Conservation (phyloP, 2,113 vertebrate species). For the Oncorhynchus clarkii region DNA sequence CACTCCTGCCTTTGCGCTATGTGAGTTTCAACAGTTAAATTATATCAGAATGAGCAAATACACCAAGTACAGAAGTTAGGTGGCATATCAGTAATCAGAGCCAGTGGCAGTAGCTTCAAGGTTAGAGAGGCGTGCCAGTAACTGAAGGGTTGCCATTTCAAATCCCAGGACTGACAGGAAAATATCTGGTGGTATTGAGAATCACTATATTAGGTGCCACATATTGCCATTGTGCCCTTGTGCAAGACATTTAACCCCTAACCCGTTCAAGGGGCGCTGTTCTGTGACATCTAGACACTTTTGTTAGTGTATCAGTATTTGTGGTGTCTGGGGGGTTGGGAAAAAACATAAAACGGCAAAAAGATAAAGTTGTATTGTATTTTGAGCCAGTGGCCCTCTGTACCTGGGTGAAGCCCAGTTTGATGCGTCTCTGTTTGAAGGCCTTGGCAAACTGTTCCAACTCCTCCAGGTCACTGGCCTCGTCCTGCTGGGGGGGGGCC, state of each 20-base stretch:
- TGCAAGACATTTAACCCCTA: too few species aligned
- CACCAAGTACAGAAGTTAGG: background rate
- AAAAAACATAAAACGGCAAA: background rate
- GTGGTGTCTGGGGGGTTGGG: too few species aligned
- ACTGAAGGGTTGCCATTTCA: too few species aligned
- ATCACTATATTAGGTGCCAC: too few species aligned
- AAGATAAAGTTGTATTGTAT: background rate
- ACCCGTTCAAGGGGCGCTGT: too few species aligned
- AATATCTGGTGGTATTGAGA: too few species aligned
- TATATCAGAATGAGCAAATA: background rate
- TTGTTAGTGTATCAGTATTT: too few species aligned
- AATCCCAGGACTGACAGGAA: too few species aligned
- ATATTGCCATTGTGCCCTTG: too few species aligned
- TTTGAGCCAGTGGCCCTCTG: background rate
- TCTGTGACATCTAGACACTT: too few species aligned
- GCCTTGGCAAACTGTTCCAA: slow-evolving; percentile 97
- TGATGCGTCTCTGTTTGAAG: slow-evolving; percentile 97
- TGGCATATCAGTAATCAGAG: background rate
- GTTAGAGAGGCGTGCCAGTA: too few species aligned
- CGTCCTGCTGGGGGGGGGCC: slow-evolving; percentile 77
- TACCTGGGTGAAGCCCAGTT: slow-evolving; percentile 97
- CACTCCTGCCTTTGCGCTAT: background rate
- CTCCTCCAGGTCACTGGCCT: slow-evolving; percentile 94
- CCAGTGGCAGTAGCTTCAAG: too few species aligned
- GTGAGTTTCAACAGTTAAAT: background rate